Conservation (phyloP, 2,888 invertebrate genomes). For the Melipona beecheii region DNA sequence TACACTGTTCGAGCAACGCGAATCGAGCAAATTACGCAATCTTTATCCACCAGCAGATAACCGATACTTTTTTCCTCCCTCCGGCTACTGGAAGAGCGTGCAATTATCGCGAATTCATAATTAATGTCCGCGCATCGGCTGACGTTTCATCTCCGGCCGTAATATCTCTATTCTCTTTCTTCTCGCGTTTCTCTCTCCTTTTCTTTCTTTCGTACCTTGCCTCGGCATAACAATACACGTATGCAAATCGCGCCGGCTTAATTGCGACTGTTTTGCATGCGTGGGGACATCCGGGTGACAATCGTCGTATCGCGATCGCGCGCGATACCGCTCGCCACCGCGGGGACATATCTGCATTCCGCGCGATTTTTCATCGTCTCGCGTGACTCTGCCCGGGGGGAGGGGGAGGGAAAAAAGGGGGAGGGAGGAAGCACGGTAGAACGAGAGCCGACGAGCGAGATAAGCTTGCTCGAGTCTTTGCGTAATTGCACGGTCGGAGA, state of each 20-base stretch:
- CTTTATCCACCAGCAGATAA: neutral
- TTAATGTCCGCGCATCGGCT: conserved; percentile 1
- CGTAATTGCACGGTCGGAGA: conserved; percentile 30
- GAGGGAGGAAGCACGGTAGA: neutral
- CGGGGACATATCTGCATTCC: conserved; percentile 48
- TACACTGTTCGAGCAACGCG: neutral
- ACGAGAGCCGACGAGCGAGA: conserved; percentile 7
- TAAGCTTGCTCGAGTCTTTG: conserved; percentile 32
- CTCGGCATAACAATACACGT: conserved; percentile 67
- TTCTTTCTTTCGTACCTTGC: conserved; percentile 37
- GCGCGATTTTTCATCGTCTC: conserved; percentile 49
- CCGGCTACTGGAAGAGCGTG: neutral
- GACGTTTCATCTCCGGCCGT: conserved; percentile 35
- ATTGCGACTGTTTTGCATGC: conserved; percentile 75
- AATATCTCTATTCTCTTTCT: conserved; percentile 40
- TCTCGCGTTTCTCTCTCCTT: conserved; percentile 8
- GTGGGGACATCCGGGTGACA: conserved; percentile 71
- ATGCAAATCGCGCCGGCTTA: conserved; percentile 72
- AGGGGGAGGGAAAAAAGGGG: neutral
- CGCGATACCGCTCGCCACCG: conserved; percentile 53
- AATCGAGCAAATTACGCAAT: neutral
- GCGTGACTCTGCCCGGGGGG: conserved; percentile 34
- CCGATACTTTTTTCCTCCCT: neutral
- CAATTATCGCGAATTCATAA: conserved; percentile 42
- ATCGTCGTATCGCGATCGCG: conserved; percentile 66